phyloP scores from a whole-genome alignment of 2,113 vertebrate species.

The Petrocephalus microphthalmus region DNA sequence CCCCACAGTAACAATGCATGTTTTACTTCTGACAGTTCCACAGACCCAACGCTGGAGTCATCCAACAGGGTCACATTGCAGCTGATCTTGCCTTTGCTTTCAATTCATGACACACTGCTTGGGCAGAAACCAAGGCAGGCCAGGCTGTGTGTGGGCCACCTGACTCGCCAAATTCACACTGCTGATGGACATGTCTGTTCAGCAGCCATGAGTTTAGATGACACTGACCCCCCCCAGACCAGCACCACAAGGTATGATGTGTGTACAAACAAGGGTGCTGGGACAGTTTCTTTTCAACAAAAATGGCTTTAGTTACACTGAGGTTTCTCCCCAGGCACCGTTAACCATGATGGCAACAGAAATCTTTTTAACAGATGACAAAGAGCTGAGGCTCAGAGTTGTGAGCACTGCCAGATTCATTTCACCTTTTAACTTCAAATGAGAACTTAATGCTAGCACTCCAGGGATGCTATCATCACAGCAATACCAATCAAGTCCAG shows the following conservation, averaged over 20 bases:
- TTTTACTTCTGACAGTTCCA: not conserved
- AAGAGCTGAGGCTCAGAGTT: not conserved
- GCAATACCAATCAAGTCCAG: not conserved
- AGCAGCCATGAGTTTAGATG: not conserved
- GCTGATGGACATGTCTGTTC: not conserved
- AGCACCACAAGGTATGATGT: not conserved
- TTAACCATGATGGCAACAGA: not conserved
- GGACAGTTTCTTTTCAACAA: not conserved
- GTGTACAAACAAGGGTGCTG: not conserved
- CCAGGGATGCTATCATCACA: not conserved
- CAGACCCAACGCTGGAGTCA: not conserved
- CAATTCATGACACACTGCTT: not conserved
- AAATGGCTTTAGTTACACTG: not conserved
- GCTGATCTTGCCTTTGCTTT: not conserved
- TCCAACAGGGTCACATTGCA: not conserved
- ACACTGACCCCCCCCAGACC: not conserved
- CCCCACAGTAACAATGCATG: not conserved
- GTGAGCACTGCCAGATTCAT: not conserved
- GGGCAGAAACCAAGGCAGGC: not conserved
- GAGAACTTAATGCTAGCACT: not conserved
- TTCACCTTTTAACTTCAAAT: not conserved
- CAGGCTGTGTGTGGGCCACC: not conserved
- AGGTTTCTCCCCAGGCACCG: not conserved
- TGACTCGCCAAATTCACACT: not conserved
- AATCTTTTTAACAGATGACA: not conserved